Conservation (phyloP, 2,113 vertebrate genomes). For the Cochlearius cochlearius region DNA sequence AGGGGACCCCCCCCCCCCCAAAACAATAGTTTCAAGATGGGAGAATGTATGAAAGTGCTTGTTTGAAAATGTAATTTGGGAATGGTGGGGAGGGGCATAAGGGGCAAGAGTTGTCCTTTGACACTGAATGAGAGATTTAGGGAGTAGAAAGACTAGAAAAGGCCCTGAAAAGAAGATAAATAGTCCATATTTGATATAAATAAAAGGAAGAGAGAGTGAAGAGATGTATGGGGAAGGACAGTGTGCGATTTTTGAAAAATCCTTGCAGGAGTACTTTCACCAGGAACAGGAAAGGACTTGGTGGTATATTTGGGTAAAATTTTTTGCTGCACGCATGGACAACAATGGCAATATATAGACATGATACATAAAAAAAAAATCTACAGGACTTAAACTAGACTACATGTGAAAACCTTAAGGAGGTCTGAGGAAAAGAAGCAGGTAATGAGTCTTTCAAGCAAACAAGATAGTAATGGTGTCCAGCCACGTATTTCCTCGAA, state of each 20-base stretch:
- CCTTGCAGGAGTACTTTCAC: not conserved
- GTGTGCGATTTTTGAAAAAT: not conserved
- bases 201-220: not conserved
- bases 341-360: not conserved
- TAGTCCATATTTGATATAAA: not conserved
- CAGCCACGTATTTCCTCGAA: not conserved
- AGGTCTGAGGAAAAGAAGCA: not conserved
- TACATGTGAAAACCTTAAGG: not conserved
- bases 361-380: not conserved
- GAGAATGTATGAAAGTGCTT: not conserved
- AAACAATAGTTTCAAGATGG: not conserved
- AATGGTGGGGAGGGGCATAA: not conserved
- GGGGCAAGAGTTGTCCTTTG: not conserved
- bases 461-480: not conserved
- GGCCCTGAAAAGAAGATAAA: not conserved
- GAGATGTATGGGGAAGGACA: not conserved
- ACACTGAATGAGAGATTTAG: not conserved
- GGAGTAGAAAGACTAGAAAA: not conserved
- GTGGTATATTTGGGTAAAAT: not conserved
- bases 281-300: not conserved
- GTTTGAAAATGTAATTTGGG: not conserved
- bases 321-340: not conserved
- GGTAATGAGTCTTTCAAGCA: not conserved
- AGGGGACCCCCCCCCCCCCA: not conserved
- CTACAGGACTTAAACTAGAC: not conserved